These are phyloP conservation scores for Marmota monax DNA, from an alignment of 2,113 vertebrate genomes.

Conservation along the genomic window DNA sequence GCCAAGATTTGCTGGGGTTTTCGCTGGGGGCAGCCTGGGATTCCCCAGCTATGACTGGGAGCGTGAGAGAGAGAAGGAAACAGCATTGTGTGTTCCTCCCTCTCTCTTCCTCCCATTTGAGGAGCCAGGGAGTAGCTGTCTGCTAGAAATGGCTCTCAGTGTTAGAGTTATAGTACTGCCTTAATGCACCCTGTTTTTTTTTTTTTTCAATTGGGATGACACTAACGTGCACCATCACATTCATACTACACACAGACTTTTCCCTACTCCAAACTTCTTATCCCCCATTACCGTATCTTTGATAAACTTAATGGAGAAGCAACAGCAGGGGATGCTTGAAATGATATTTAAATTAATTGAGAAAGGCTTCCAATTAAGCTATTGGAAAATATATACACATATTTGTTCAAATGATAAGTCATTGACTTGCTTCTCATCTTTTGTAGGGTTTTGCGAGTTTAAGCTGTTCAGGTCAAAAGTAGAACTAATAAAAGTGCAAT, in stretches of 20 bases:
- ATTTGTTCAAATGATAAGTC: constrained; percentile 46
- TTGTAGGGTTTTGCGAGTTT: constrained; percentile 32
- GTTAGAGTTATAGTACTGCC: background rate
- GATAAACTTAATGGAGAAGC: constrained; percentile 42
- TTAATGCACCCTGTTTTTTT: constrained; percentile 13
- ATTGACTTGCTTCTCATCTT: constrained; percentile 59
- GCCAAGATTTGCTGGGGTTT: background rate
- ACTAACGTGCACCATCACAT: background rate
- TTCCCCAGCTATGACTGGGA: background rate
- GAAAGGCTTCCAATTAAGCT: constrained; percentile 64
- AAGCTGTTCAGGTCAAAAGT: constrained; percentile 68
- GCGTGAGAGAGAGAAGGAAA: background rate
- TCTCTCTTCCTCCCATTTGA: background rate
- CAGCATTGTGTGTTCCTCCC: background rate
- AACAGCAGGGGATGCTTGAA: constrained; percentile 39
- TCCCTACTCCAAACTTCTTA: constrained; percentile 26
- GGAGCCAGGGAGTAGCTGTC: background rate
- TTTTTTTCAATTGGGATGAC: background rate
- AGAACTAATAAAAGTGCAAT: constrained; percentile 78
- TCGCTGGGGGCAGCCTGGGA: background rate
- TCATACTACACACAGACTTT: background rate
- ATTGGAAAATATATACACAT: background rate
- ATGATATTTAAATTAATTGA: constrained; percentile 72
- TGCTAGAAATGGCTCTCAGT: constrained; percentile 32
- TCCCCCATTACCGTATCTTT: background rate